A percentile compares a stretch with the other conserved stretches of the same genome.
These are phyloP conservation scores for Mycalesis mineus DNA, from an alignment of 2,888 invertebrate genomes.

Conservation along the genomic window DNA sequence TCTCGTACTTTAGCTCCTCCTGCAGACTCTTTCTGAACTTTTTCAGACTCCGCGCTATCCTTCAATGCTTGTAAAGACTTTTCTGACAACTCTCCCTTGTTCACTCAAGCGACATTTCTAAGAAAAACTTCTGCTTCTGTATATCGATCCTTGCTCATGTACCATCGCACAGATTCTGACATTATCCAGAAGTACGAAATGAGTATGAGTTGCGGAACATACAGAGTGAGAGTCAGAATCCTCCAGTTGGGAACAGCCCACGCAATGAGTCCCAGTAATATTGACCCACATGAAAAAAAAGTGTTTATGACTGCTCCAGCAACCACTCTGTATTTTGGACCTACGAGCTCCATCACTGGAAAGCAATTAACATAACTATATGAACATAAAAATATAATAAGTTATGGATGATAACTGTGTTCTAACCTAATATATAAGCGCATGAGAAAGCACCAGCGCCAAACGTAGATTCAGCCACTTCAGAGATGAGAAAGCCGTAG, in stretches of 20 bases:
- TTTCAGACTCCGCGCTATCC: constrained; percentile 6
- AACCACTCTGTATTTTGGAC: constrained; percentile 80
- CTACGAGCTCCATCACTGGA: constrained; percentile 82
- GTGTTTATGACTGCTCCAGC: constrained; percentile 81
- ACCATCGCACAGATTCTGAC: constrained; percentile 84
- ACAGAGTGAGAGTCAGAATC: constrained; percentile 76
- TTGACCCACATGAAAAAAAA: constrained; percentile 81
- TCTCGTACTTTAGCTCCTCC: background rate
- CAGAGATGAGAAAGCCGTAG: constrained; percentile 79
- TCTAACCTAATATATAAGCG: constrained; percentile 82
- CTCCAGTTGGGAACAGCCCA: constrained; percentile 81
- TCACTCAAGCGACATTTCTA: constrained; percentile 73
- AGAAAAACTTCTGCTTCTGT: constrained; percentile 78
- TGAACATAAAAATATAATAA: too few relatives aligned
- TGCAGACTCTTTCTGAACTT: background rate
- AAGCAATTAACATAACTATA: background rate
- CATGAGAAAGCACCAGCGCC: constrained; percentile 83
- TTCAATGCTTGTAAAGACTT: constrained; percentile 46
- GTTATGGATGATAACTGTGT: too few relatives aligned
- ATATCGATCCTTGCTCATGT: constrained; percentile 78
- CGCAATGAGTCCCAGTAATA: constrained; percentile 78
- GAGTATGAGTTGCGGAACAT: constrained; percentile 80
- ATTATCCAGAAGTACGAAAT: constrained; percentile 80
- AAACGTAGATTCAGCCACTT: constrained; percentile 82
- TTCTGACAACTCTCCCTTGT: constrained; percentile 64